Percentiles rank a stretch among this genome's conserved stretches.
Evolutionary conservation across 2,888 invertebrate species (phyloP).

Genomic region (Dorcus hopei): DNA sequence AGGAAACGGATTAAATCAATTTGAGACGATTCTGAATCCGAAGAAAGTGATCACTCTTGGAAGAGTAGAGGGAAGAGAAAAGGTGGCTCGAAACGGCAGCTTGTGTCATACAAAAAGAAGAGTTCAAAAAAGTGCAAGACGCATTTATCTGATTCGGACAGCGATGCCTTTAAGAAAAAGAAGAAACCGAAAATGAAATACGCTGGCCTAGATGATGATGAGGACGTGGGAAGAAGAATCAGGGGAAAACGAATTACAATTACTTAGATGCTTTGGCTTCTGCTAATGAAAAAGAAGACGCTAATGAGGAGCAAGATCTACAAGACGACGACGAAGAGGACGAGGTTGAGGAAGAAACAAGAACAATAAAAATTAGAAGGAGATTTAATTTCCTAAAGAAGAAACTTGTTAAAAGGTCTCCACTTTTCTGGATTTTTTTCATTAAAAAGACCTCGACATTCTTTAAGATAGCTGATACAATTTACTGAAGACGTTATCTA

Average conservation of each 20-base stretch:
- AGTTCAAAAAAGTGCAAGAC: slow-evolving; percentile 51
- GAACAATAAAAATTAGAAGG: neutral
- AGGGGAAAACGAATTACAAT: slow-evolving; percentile 70
- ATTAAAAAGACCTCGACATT: too few species aligned
- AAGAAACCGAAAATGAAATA: slow-evolving; percentile 52
- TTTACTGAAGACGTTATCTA: too few species aligned
- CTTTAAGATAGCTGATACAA: too few species aligned
- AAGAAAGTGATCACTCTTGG: slow-evolving; percentile 61
- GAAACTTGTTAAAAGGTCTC: too few species aligned
- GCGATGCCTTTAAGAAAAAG: slow-evolving; percentile 36
- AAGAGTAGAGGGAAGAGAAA: slow-evolving; percentile 29
- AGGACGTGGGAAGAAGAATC: slow-evolving; percentile 64
- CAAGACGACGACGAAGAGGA: slow-evolving; percentile 31
- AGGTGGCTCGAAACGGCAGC: slow-evolving; percentile 3
- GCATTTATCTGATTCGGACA: slow-evolving; percentile 46
- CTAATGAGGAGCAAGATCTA: slow-evolving; percentile 50
- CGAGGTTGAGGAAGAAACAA: slow-evolving; percentile 21
- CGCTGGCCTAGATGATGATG: slow-evolving; percentile 56
- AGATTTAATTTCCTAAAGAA: too few species aligned
- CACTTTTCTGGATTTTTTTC: too few species aligned
- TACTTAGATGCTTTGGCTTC: slow-evolving; percentile 68
- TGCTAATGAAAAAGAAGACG: slow-evolving; percentile 66
- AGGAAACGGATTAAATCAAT: slow-evolving; percentile 58
- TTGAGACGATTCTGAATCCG: slow-evolving; percentile 59
- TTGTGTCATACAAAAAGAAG: slow-evolving; percentile 43